Base-by-base conservation (phyloP, 2,113 vertebrate species). In the Stegostoma tigrinum region DNA sequence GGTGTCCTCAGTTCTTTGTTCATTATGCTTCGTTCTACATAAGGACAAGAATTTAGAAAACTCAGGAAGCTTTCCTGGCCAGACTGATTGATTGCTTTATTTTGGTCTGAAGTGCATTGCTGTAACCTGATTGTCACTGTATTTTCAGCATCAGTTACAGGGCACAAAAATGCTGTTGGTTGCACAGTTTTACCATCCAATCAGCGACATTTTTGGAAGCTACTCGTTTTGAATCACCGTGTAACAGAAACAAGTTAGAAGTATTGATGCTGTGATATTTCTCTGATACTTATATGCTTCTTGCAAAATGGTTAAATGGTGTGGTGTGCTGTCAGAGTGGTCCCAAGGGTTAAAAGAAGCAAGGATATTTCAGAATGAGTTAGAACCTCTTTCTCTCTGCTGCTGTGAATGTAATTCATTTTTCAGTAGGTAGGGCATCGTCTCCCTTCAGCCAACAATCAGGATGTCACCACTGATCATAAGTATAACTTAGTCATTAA, bases 1-100 rank as follows among this genome's bases (percentile, higher is more conserved):
- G 61, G 61, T 66, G 89, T 93, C 61, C 61, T 93, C 89, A 93
- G 61, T 66, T 23, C 89, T 93, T 93, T 93, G 17, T 91, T 91
- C 87, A 64, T 67, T 67, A 93, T 93, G 10, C 66, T 38, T n/a
- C 61, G 66, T 66, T 3, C 24, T 38, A 0, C 10, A 7, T 23
- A 10, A 61, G 61, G 15, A 34, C 89, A 38, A 21, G 55, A 93
- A 17, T 38, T 93, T n/a, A n/a, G 61, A 38, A 93, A 66, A 66
- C 17, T 61, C 6, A n/a, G 38, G 24, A 66, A 66, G 61, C 89
- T 93, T 93, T 38, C 17, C n/a, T 93, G n/a, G 6, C 14, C 87
- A 61, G 87, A 61, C 86, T 87, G 23, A 61, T 61, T 61, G 55
- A 61, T 52, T 90, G 34, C 21, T 55, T 64, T n/a, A 15, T 15